Evolutionary conservation across 2,113 vertebrate species (phyloP), one percentile per base, ranked within the genome.

Genomic region (Rhabdomys dilectus): DNA sequence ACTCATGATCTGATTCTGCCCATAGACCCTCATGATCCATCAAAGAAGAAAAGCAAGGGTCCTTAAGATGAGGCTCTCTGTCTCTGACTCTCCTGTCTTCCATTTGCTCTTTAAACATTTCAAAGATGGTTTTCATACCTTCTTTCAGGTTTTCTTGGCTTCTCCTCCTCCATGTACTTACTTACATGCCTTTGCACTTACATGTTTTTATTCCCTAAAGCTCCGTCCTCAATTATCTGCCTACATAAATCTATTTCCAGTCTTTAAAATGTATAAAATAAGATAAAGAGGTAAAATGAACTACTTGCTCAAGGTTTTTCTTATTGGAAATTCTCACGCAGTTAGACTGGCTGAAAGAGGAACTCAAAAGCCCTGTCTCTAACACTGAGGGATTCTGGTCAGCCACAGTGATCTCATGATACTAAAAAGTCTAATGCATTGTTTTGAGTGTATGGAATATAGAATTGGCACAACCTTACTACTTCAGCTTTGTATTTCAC

Each of bases 381-480:
- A 86, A 36, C 68, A 76, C 58, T 31, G 53, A 45, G 36, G 39
- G n/a, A 62, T 56, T 94, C 16, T 3, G 42, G 16, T 84, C 76
- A 73, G 21, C 70, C 45, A 51, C 53, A 86, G 29, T 62, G 53
- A 91, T 70, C 31, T 73, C 58, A 86, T 93, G 31, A 42, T 42
- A 84, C 39, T 75, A 1, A 56, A 73, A 81, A 42, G 72, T 4
- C 48, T 78, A 96, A 85, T 62, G 60, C 5, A 48, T 53, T 29
- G 31, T 39, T 51, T 17, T 31, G 42, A 88, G 5, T 48, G 58
- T 21, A 12, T 58, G 0, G 39, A 81, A 91, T 66, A 92, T 29
- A 39, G 88, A 90, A 91, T 51, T 70, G 56, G 42, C 87, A 96
- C 58, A 76, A 80, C 76, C n/a, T 89, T 42, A 92, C 80, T 94